These are phyloP conservation scores for Pangasius djambal DNA, from an alignment of 2,797 vertebrate species.

Conservation along the genomic window DNA sequence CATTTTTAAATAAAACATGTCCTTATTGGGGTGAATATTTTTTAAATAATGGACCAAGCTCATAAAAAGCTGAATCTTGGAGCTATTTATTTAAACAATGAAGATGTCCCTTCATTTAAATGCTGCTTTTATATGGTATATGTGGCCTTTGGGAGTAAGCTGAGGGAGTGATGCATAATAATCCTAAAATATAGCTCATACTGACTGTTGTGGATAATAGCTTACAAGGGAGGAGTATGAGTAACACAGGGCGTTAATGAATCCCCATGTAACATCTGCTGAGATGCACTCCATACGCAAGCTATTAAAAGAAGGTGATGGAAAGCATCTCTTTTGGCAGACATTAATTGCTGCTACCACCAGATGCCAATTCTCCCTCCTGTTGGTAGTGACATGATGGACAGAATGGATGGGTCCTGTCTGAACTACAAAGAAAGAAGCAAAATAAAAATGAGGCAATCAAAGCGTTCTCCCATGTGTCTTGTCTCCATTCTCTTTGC, in stretches of 20 bases:
- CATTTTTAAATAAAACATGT: background rate
- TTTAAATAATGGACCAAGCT: background rate
- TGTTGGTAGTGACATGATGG: conserved; percentile 60
- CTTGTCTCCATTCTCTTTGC: conserved; percentile 7
- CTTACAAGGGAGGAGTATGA: conserved; percentile 69
- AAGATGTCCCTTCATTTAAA: conserved; percentile 44
- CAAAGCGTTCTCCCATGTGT: conserved; percentile 2
- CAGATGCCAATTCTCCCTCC: conserved; percentile 69
- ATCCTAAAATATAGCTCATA: conserved; percentile 55
- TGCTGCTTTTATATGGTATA: conserved; percentile 32
- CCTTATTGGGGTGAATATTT: background rate
- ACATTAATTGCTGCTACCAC: conserved; percentile 70
- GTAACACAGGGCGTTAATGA: conserved; percentile 69
- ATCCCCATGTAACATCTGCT: conserved; percentile 73
- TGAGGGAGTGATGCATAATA: conserved; percentile 52
- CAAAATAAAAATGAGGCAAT: conserved; percentile 46
- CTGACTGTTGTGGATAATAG: conserved; percentile 63
- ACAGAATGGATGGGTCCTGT: conserved; percentile 63
- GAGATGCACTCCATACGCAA: conserved; percentile 67
- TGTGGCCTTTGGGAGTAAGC: conserved; percentile 46
- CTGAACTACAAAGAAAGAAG: conserved; percentile 50
- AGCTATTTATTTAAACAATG: conserved; percentile 31
- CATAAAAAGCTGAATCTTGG: background rate
- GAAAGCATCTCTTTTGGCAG: conserved; percentile 64
- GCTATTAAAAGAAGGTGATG: conserved; percentile 73